Conservation (phyloP, 2,888 invertebrate species). For the Ganaspis brasiliensis region DNA sequence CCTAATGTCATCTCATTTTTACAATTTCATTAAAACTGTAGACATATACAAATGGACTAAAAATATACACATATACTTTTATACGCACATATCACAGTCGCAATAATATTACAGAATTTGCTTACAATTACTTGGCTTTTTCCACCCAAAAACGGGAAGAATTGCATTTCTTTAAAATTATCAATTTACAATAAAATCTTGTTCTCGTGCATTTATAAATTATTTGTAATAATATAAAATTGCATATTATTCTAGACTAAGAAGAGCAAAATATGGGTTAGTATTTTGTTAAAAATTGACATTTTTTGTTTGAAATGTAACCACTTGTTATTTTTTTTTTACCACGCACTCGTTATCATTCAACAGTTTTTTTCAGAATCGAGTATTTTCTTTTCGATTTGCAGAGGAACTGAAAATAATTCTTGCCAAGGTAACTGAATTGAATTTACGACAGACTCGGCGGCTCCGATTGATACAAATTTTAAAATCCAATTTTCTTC, state of each 20-base stretch:
- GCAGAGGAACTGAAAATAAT: constrained; percentile 82
- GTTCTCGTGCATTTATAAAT: neutral
- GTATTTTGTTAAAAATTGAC: constrained; percentile 7
- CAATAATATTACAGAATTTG: constrained; percentile 36
- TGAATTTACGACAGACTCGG: constrained; percentile 81
- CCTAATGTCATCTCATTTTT: neutral
- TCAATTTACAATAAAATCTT: constrained; percentile 7
- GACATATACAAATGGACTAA: constrained; percentile 14
- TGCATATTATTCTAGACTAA: neutral
- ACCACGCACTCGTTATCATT: constrained; percentile 33
- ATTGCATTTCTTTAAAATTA: neutral
- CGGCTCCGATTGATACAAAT: constrained; percentile 81
- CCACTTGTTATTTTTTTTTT: constrained; percentile 2
- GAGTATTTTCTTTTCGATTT: constrained; percentile 69
- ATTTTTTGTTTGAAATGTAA: neutral
- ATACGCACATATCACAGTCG: constrained; percentile 38
- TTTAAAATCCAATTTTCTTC: constrained; percentile 81
- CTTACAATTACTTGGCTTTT: constrained; percentile 18
- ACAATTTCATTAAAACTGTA: constrained; percentile 6
- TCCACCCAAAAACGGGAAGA: neutral
- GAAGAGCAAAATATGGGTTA: neutral
- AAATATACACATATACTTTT: constrained; percentile 21
- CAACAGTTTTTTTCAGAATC: constrained; percentile 46
- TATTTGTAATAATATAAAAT: constrained; percentile 4
- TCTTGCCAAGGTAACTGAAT: constrained; percentile 82